These are phyloP conservation scores for Psylliodes chrysocephalus DNA, from an alignment of 2,888 invertebrate species.

Conservation along the genomic window DNA sequence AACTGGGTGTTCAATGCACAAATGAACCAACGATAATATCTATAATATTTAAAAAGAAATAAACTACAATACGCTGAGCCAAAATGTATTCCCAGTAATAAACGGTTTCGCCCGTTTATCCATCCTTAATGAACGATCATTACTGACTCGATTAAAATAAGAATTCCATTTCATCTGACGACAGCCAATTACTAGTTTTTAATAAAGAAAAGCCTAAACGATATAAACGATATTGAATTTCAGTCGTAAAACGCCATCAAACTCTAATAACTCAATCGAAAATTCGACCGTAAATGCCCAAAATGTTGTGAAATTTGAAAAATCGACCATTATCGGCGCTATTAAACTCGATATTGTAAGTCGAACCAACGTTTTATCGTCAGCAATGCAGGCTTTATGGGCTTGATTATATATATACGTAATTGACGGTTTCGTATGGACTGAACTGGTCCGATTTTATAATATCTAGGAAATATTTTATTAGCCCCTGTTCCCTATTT, in stretches of 20 bases:
- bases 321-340: conserved; percentile 39
- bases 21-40: too few species aligned
- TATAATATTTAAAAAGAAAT: too few species aligned
- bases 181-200: conserved; percentile 9
- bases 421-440: conserved; percentile 11
- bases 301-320: conserved; percentile 38
- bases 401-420: conserved; percentile 8
- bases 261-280: conserved; percentile 31
- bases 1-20: too few species aligned
- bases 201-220: conserved; percentile 12
- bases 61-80: too few species aligned
- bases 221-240: conserved; percentile 14
- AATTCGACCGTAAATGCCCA: conserved; percentile 23
- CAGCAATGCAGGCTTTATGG: conserved; percentile 11
- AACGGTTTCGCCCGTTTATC: neutral
- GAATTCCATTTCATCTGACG: neutral
- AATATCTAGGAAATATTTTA: neutral
- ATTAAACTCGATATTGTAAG: conserved; percentile 39
- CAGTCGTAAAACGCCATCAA: conserved; percentile 23
- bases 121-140: neutral
- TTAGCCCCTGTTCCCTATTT: too few species aligned
- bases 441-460: neutral
- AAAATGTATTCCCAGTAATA: neutral
- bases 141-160: neutral
- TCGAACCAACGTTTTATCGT: conserved; percentile 36